Base-by-base conservation (phyloP, 2,113 vertebrate species). In the Chunga burmeisteri region DNA sequence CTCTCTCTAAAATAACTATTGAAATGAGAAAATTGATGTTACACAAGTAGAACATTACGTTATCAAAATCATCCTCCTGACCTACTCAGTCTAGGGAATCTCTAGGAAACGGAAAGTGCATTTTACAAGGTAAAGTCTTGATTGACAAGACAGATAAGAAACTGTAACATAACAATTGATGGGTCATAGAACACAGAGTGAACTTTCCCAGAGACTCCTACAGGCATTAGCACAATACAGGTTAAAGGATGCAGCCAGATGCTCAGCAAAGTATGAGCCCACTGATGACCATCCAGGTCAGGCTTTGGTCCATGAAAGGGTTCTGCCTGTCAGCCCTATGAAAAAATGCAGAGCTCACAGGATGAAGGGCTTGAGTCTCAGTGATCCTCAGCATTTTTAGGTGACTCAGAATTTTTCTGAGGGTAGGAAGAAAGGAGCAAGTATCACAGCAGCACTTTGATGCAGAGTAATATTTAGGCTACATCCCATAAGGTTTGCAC, bases 401-500 rank as follows among this genome's bases (percentile, higher is more conserved):
- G 29, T 10, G 14, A 47, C 30, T 21, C 16, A 34, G 42, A 50
- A 13, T 73, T 83, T 83, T 81, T 44, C 58, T 38, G 26, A 16
- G 13, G 7, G 12, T 34, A 27, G 53, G 67, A 84, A 22, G 36
- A 16, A 61, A 65, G 14, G 27, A 72, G 44, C 34, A 73, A 62
- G 6, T 30, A 34, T 16, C 30, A 9, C 7, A 56, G 56, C 15
- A 81, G 8, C 0, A 0, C 10, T 16, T 50, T 0, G 2, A 10
- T 13, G 13, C 44, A 44, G 32, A 16, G 26, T 4, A 40, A 23
- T 38, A 32, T 34, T 62, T 66, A 30, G 2, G 12, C 42, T 56
- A 5, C 5, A 4, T 17, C 23, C 70, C 61, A 7, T 0, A 22
- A 53, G 29, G 26, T 46, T 56, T 72, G 30, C 3, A 4, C 0